Evolutionary conservation across 2,113 vertebrate species (phyloP).

Genomic region (Engystomops pustulosus): DNA sequence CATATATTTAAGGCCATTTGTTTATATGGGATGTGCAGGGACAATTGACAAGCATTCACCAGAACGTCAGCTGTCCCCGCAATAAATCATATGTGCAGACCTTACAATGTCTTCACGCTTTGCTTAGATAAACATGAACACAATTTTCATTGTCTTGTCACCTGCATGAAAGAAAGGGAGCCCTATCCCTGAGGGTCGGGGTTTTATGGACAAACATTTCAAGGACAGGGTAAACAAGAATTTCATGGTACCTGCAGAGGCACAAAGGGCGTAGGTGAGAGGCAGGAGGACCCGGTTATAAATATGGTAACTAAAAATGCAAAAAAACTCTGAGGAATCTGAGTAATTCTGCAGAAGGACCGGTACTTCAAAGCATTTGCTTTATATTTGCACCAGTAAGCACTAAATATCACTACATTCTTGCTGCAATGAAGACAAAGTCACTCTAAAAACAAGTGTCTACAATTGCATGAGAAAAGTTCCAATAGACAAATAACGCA

Average conservation of each 20-base stretch:
- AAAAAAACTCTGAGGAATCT: background rate
- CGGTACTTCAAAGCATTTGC: background rate
- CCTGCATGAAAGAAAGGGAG: background rate
- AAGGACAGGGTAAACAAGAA: slow-evolving; percentile 14
- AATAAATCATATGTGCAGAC: background rate
- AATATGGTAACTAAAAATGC: background rate
- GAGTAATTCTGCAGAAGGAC: background rate
- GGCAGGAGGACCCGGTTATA: background rate
- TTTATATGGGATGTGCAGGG: background rate
- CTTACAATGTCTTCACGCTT: background rate
- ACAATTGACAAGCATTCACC: slow-evolving; percentile 20
- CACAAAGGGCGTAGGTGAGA: background rate
- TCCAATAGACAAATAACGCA: too few relatives aligned
- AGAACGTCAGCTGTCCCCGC: slow-evolving; percentile 18
- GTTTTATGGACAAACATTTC: slow-evolving; percentile 18
- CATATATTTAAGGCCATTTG: background rate
- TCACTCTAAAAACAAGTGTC: background rate
- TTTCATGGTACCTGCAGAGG: background rate
- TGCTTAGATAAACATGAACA: slow-evolving; percentile 29
- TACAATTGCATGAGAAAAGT: background rate
- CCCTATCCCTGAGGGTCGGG: background rate
- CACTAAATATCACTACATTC: background rate
- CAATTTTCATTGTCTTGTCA: slow-evolving; percentile 1
- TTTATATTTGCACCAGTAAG: background rate
- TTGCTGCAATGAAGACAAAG: too few relatives aligned